phyloP scores from a whole-genome alignment of 2,113 vertebrate species.

The Trochalopteron elliotii region DNA sequence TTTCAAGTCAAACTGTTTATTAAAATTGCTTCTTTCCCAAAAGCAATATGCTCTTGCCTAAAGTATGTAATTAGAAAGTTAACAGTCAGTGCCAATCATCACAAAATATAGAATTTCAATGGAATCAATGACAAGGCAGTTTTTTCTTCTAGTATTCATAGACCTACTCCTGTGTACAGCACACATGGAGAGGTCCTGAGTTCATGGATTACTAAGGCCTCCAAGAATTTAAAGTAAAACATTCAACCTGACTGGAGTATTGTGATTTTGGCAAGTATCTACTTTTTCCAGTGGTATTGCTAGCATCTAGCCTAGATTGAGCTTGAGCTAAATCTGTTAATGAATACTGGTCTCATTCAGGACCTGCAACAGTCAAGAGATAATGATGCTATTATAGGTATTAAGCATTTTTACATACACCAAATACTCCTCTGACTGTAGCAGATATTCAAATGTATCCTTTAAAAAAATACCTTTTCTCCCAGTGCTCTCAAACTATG shows the following conservation, averaged over 20 bases:
- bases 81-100: neutral
- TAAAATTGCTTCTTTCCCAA: neutral
- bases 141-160: neutral
- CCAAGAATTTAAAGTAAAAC: neutral
- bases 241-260: neutral
- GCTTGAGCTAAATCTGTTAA: neutral
- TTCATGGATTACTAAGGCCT: neutral
- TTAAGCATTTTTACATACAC: neutral
- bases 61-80: neutral
- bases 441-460: neutral
- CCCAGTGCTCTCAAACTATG: neutral
- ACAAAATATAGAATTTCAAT: neutral
- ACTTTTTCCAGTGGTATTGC: neutral
- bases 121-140: neutral
- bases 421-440: neutral
- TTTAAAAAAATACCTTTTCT: neutral
- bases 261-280: neutral
- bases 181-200: rapidly evolving
- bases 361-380: neutral
- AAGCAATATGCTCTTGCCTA: neutral
- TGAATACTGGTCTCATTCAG: neutral
- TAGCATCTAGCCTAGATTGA: neutral
- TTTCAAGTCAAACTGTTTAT: neutral
- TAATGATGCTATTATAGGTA: neutral
- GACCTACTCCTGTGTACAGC: neutral